A percentile compares a stretch with the other conserved stretches of the same genome.
These are phyloP conservation scores for Metopia argyrocephala DNA, from an alignment of 2,888 invertebrate species.

Conservation along the genomic window DNA sequence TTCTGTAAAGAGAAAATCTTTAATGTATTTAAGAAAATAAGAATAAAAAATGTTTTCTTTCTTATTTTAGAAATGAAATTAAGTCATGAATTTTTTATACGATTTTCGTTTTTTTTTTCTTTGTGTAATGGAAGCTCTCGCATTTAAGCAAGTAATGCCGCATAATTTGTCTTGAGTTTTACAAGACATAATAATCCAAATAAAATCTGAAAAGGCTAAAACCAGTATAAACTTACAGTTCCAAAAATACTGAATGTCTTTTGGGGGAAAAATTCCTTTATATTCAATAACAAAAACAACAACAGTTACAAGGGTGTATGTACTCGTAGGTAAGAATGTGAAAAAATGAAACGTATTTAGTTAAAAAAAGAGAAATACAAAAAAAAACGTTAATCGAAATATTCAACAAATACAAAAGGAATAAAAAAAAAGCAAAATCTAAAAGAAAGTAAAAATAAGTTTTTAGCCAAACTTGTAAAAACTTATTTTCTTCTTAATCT, in stretches of 20 bases:
- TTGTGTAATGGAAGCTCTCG: background rate
- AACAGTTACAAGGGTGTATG: too few relatives aligned
- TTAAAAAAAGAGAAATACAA: background rate
- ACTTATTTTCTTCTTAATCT: constrained; percentile 55
- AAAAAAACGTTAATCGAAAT: background rate
- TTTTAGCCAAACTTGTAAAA: constrained; percentile 51
- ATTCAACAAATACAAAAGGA: constrained; percentile 5
- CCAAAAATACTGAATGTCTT: background rate
- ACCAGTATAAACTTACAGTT: background rate
- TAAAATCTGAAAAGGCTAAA: background rate
- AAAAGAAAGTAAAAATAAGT: constrained; percentile 29
- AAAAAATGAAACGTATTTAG: constrained; percentile 20
- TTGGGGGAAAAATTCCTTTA: background rate
- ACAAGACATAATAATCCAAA: background rate
- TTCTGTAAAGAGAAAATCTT: too few relatives aligned
- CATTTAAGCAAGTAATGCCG: constrained; percentile 14
- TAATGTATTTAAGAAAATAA: too few relatives aligned
- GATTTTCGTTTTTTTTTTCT: constrained; percentile 1
- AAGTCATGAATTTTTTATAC: constrained; percentile 42
- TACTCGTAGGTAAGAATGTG: background rate
- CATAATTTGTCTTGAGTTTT: constrained; percentile 18
- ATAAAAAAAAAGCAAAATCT: background rate
- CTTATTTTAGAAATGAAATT: background rate
- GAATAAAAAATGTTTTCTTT: background rate
- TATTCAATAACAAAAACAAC: background rate